These are phyloP conservation scores for Callinectes sapidus DNA, from an alignment of 2,888 invertebrate species.

Conservation along the genomic window DNA sequence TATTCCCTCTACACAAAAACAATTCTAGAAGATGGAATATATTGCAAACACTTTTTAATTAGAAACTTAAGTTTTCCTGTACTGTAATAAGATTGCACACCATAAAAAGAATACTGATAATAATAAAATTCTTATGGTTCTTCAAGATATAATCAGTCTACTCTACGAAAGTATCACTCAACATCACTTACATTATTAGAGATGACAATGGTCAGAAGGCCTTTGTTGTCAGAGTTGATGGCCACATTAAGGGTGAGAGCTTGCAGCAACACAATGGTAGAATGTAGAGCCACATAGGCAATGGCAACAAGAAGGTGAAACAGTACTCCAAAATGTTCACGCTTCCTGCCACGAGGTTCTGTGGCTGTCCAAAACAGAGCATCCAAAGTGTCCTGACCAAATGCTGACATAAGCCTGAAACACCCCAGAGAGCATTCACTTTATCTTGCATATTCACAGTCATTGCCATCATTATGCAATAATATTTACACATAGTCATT, in stretches of 20 bases:
- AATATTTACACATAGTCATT: too few species aligned
- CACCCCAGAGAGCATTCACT: not conserved
- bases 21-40: too few species aligned
- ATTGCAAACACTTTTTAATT: too few species aligned
- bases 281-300: slow-evolving; percentile 92
- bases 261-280: slow-evolving; percentile 92
- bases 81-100: too few species aligned
- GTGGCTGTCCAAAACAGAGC: slow-evolving; percentile 99
- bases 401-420: slow-evolving; percentile 87
- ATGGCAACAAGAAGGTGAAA: slow-evolving; percentile 94
- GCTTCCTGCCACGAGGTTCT: slow-evolving; percentile 89
- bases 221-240: slow-evolving; percentile 98
- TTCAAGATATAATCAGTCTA: not conserved
- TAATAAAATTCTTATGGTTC: not conserved
- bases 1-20: too few species aligned
- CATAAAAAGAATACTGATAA: not conserved
- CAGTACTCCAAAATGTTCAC: slow-evolving; percentile 89
- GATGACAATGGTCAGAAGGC: slow-evolving; percentile 98
- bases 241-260: slow-evolving; percentile 99
- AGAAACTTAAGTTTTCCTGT: too few species aligned
- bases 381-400: slow-evolving; percentile 98
- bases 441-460: not conserved
- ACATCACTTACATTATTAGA: slow-evolving; percentile 93
- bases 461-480: too few species aligned
- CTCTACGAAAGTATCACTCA: not conserved